Percentiles rank a stretch among this genome's conserved stretches.
Conservation (phyloP, 2,888 invertebrate species). For the Oegoconia quadripuncta region DNA sequence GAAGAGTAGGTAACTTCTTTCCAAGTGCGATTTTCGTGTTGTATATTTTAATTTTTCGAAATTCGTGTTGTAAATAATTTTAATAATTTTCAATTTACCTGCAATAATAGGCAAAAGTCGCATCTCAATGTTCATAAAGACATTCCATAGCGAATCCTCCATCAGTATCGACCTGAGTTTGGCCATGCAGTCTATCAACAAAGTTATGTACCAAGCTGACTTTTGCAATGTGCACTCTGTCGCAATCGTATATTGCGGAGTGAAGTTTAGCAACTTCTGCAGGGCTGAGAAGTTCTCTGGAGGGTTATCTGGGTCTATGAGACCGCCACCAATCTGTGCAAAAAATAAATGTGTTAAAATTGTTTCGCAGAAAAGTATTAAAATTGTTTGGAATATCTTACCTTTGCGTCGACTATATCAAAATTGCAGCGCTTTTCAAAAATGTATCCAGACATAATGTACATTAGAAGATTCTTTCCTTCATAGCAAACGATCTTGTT, state of each 20-base stretch:
- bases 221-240: constrained; percentile 50
- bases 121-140: constrained; percentile 68
- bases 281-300: constrained; percentile 53
- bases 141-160: constrained; percentile 50
- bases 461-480: constrained; percentile 51
- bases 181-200: constrained; percentile 38
- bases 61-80: no score
- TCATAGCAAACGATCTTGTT: constrained; percentile 56
- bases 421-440: constrained; percentile 27
- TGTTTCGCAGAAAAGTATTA: no score
- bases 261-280: constrained; percentile 40
- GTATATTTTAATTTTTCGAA: no score
- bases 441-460: constrained; percentile 37
- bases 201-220: constrained; percentile 44
- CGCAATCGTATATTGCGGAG: constrained; percentile 43
- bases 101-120: constrained; percentile 61
- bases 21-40: no score
- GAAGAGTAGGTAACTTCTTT: no score
- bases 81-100: constrained; percentile 36
- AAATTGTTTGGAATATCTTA: no score
- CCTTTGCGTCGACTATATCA: constrained; percentile 48
- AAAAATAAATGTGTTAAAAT: background rate
- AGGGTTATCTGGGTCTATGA: constrained; percentile 63
- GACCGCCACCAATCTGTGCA: constrained; percentile 56
- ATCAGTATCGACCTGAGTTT: constrained; percentile 32